Conservation (phyloP, 2,888 invertebrate species). For the Margaritifera margaritifera region DNA sequence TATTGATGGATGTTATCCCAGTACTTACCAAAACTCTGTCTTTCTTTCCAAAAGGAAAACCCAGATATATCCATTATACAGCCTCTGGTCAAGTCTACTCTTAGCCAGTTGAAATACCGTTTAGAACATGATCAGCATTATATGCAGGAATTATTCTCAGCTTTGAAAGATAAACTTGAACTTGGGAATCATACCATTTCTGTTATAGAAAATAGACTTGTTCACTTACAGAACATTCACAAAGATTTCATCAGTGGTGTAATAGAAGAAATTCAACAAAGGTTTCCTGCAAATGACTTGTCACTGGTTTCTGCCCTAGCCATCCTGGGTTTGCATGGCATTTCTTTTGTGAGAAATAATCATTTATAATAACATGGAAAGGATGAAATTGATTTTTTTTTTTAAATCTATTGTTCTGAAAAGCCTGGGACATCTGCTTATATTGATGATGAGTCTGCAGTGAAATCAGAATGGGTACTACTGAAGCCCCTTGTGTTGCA, state of each 20-base stretch:
- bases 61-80: slow-evolving; percentile 6
- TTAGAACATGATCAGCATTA: slow-evolving; percentile 6
- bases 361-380: slow-evolving; percentile 1
- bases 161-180: neutral
- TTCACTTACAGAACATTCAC: slow-evolving; percentile 2
- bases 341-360: slow-evolving; percentile 3
- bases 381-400: slow-evolving; percentile 3
- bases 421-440: too few species aligned
- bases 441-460: neutral
- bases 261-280: too few species aligned
- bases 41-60: slow-evolving; percentile 9
- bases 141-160: slow-evolving; percentile 1
- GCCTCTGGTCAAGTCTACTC: slow-evolving; percentile 8
- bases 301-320: neutral
- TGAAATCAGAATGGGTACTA: neutral
- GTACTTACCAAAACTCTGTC: slow-evolving; percentile 15
- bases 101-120: slow-evolving; percentile 1
- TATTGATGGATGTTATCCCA: slow-evolving; percentile 10
- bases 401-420: neutral
- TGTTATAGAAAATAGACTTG: neutral
- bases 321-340: neutral
- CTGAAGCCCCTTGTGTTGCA: slow-evolving; percentile 6
- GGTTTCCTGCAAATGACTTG: neutral
- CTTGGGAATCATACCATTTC: neutral
- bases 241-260: slow-evolving; percentile 1